Conservation (phyloP, 2,797 vertebrate genomes). For the Rousettus madagascariensis region DNA sequence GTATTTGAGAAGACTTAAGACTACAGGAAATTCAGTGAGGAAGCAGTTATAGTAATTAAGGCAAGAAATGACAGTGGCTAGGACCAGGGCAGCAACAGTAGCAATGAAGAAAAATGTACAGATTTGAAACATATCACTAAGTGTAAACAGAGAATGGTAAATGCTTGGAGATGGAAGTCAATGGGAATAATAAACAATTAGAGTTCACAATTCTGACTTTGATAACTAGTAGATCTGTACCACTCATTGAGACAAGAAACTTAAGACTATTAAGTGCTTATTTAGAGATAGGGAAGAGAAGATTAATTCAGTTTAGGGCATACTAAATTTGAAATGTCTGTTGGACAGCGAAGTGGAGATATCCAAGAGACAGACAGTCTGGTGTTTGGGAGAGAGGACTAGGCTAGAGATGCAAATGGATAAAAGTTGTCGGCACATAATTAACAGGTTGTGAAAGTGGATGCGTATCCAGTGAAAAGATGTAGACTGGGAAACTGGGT, state of each 20-base stretch:
- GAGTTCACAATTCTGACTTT: background rate
- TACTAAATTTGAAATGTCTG: background rate
- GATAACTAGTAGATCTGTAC: background rate
- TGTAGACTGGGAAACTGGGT: background rate
- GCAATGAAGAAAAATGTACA: background rate
- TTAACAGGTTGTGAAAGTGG: background rate
- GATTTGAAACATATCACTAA: background rate
- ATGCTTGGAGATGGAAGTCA: background rate
- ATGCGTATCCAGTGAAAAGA: background rate
- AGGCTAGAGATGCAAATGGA: background rate
- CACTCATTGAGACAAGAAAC: background rate
- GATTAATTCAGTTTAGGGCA: background rate
- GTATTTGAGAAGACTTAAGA: background rate
- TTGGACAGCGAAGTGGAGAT: background rate
- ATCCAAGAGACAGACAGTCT: background rate
- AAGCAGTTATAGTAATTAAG: background rate
- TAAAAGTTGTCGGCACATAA: background rate
- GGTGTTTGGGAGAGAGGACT: background rate
- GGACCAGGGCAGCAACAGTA: background rate
- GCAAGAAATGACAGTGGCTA: background rate
- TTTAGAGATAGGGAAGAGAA: background rate
- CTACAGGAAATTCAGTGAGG: background rate
- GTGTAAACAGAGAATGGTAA: background rate
- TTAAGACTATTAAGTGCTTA: background rate
- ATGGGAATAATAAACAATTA: background rate